A percentile compares a stretch with the other conserved stretches of the same genome.
Conservation (phyloP, 2,888 invertebrate genomes). For the Metacarcinus magister region DNA sequence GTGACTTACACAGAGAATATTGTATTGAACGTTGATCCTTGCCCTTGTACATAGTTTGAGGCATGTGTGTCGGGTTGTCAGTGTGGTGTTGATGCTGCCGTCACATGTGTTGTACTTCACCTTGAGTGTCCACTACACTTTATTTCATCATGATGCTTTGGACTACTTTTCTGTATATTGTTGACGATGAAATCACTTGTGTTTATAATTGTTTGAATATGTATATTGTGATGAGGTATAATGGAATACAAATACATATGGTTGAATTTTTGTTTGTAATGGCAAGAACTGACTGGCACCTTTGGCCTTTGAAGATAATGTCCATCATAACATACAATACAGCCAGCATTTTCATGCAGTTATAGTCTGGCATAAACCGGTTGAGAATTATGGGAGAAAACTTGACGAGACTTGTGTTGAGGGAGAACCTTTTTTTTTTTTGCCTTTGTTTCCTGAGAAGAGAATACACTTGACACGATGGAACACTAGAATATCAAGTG, state of each 20-base stretch:
- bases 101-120: neutral
- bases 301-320: neutral
- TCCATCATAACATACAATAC: neutral
- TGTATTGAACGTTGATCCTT: neutral
- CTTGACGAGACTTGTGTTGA: too few relatives aligned
- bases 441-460: neutral
- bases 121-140: neutral
- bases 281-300: neutral
- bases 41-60: neutral
- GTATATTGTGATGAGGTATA: slow-evolving; percentile 49
- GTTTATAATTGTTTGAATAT: slow-evolving; percentile 35
- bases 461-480: too few relatives aligned
- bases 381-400: too few relatives aligned
- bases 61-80: neutral
- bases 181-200: neutral
- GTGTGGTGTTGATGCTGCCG: neutral
- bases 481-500: too few relatives aligned
- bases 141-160: neutral
- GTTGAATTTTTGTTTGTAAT: neutral
- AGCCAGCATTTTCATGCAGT: neutral
- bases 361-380: neutral
- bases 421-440: neutral
- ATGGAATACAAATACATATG: slow-evolving; percentile 28
- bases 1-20: neutral
- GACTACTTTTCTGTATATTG: slow-evolving; percentile 17